Conservation (phyloP, 1,140 invertebrate species). For the Saxidomus purpurata region DNA sequence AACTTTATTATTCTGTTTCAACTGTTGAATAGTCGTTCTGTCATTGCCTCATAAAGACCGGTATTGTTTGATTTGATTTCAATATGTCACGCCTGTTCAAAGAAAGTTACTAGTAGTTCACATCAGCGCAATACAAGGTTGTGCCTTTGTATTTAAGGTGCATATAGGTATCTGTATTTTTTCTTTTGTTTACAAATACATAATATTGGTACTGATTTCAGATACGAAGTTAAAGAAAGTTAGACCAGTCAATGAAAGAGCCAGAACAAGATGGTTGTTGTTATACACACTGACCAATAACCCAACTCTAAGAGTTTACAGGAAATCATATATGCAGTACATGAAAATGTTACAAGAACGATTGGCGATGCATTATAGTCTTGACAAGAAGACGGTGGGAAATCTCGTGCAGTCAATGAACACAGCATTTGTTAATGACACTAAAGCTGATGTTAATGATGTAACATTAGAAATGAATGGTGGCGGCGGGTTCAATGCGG, state of each 20-base stretch:
- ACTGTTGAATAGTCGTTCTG: no score
- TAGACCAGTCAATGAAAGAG: not conserved
- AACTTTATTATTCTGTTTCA: no score
- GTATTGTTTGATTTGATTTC: not conserved
- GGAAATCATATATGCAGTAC: constrained; percentile 15
- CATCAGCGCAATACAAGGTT: not conserved
- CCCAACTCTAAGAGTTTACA: not conserved
- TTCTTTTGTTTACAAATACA: not conserved
- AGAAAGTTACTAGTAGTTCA: not conserved
- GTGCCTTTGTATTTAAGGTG: not conserved
- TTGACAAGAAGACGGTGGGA: not conserved
- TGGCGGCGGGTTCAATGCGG: not conserved
- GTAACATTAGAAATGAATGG: not conserved
- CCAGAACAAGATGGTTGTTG: constrained; percentile 12
- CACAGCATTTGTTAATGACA: not conserved
- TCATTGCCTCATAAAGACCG: no score
- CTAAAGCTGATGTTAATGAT: not conserved
- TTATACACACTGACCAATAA: constrained; percentile 28
- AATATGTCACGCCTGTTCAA: not conserved
- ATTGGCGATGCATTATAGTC: not conserved
- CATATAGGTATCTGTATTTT: not conserved
- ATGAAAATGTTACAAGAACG: constrained; percentile 33
- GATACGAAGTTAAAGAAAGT: not conserved
- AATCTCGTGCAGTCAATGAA: constrained; percentile 1
- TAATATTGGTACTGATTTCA: no score